Base-by-base conservation (phyloP, 1,140 invertebrate species). In the Melitaea cinxia region DNA sequence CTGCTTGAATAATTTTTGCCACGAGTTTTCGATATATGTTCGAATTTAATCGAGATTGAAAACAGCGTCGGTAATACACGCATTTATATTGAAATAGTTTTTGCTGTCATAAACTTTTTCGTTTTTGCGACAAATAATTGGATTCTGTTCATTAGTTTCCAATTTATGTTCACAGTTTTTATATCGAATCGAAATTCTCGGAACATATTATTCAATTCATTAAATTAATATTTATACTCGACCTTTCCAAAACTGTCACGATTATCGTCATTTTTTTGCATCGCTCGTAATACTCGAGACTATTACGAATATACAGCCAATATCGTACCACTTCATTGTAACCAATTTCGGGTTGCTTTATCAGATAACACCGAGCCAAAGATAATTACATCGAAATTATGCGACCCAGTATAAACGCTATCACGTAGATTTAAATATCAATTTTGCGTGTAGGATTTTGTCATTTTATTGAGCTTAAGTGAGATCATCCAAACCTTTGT, bases 401-500 rank as follows among this genome's bases (percentile, higher is more conserved):
- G 15, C 42, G 15, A 17, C 24, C 56, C 39, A 49, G 49, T 30
- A 49, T 58, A 47, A 26, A 21, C 56, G 42, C 23, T 58, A 58
- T 58, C 42, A 30, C 24, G 5, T 47, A 0, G 5, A 23, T 19
- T 4, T 47, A 58, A 33, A 58, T 58, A 58, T 58, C 56, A 58
- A 47, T 47, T 30, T 58, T 19, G 39, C 19, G 15, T 47, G 42
- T 12, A 42, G 10, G 14, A 14, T 26, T 58, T 58, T 17, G 24
- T 14, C 42, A 17, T 47, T 49, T 33, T 58, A 58, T 49, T 19
- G 47, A 58, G 42, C 39, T 58, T 58, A 49, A 58, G 39, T 58
- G 56, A 58, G 56, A 42, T 58, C 56, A 42, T 42, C 39, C 39
- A 58, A 42, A n/a, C 39, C 42, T 58, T 58, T 58, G 55, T 58